These are phyloP conservation scores for Taeniopygia guttata DNA, from an alignment of 2,797 vertebrate genomes.

Conservation along the genomic window DNA sequence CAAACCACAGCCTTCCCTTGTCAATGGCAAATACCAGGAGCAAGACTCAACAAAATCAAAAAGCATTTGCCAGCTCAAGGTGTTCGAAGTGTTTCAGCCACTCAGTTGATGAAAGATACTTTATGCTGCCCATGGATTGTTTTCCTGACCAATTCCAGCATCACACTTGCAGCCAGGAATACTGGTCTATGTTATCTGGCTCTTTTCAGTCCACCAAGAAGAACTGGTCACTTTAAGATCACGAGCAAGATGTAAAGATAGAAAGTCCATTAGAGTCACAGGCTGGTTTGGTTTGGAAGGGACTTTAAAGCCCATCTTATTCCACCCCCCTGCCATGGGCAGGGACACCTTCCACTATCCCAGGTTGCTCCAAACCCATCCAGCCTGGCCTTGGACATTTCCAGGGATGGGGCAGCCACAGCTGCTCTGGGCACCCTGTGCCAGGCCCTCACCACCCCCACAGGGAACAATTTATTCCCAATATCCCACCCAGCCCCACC, in stretches of 20 bases:
- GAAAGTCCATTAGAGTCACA: background rate
- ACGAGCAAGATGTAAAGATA: background rate
- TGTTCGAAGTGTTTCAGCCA: background rate
- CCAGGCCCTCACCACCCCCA: accelerated
- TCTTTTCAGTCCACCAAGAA: background rate
- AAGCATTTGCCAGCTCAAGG: background rate
- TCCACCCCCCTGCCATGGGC: background rate
- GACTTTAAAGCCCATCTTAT: background rate
- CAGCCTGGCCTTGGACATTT: background rate
- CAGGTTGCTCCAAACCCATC: background rate
- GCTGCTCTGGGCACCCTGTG: accelerated
- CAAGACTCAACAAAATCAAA: background rate
- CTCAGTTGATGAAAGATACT: background rate
- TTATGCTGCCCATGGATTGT: background rate
- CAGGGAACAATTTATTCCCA: background rate
- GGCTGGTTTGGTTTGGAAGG: background rate
- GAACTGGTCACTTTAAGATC: background rate
- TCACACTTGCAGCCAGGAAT: background rate
- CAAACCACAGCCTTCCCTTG: background rate
- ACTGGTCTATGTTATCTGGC: background rate
- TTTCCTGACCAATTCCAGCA: background rate
- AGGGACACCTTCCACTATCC: background rate
- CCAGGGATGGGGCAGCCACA: background rate
- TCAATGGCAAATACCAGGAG: background rate
- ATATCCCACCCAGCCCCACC: background rate